Percentiles rank a stretch among this genome's conserved stretches.
These are phyloP conservation scores for Crenichthys baileyi DNA, from an alignment of 2,797 vertebrate genomes.

Conservation along the genomic window DNA sequence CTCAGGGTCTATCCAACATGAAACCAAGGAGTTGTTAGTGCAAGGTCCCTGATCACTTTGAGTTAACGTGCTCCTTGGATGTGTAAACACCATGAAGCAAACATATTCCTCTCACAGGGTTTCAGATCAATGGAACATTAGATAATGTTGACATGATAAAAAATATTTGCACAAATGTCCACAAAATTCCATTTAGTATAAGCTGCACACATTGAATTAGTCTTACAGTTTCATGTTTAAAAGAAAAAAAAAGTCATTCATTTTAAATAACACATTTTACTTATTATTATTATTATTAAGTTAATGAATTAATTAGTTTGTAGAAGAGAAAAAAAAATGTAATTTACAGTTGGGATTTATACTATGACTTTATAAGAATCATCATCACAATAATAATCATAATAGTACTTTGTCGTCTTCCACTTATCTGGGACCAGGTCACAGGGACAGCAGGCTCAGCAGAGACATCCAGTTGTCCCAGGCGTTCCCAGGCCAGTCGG, in stretches of 20 bases:
- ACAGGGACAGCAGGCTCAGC: no score
- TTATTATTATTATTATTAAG: neutral
- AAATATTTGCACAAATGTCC: neutral
- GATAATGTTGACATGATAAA: neutral
- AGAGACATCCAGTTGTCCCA: no score
- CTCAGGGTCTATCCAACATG: conserved; percentile 52
- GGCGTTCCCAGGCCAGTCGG: no score
- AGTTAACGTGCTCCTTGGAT: conserved; percentile 11
- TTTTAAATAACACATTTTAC: neutral
- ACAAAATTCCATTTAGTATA: neutral
- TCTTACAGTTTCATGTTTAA: neutral
- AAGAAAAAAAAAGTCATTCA: neutral
- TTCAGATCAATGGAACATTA: neutral
- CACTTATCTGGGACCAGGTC: no score
- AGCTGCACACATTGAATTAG: neutral
- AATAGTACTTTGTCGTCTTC: no score
- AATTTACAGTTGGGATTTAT: no score
- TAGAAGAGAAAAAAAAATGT: no score
- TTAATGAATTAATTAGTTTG: no score
- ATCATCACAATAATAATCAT: no score
- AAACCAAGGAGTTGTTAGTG: conserved; percentile 27
- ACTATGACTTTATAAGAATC: no score
- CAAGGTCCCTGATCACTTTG: conserved; percentile 8
- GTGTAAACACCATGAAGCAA: conserved; percentile 7
- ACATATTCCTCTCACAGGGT: neutral